A percentile compares a stretch with the other conserved stretches of the same genome.
phyloP scores from a whole-genome alignment of 1,140 invertebrate species.

The Oreohelix idahoensis region DNA sequence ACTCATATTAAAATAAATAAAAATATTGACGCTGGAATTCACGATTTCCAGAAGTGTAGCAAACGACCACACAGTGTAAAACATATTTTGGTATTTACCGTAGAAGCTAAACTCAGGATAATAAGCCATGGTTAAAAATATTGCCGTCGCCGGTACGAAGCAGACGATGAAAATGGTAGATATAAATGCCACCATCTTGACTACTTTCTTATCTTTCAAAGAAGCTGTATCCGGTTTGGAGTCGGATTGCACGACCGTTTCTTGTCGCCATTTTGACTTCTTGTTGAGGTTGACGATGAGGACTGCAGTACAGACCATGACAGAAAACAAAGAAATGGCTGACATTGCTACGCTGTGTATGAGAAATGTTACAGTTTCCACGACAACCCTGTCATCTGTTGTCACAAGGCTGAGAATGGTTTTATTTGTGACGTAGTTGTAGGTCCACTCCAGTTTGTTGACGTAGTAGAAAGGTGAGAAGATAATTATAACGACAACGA shows the following conservation, averaged over 20 bases:
- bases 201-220: neutral
- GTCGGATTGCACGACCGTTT: neutral
- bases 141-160: neutral
- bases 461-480: conserved; percentile 1
- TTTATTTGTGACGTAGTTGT: neutral
- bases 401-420: neutral
- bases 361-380: neutral
- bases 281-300: conserved; percentile 1
- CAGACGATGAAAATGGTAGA: conserved; percentile 6
- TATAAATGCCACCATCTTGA: conserved; percentile 9
- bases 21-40: conserved; percentile 30
- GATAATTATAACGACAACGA: neutral
- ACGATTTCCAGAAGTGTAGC: neutral
- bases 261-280: conserved; percentile 1
- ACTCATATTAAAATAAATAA: conserved; percentile 28
- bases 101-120: conserved; percentile 12
- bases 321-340: neutral
- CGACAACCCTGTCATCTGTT: neutral
- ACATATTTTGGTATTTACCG: neutral
- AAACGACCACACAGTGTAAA: conserved; percentile 1
- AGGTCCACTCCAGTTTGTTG: neutral
- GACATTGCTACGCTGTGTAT: neutral
- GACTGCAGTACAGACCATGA: neutral
- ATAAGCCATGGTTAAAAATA: neutral
- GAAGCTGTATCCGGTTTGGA: neutral